Evolutionary conservation across 1,140 invertebrate genomes (phyloP), one percentile per base, ranked within the genome.

Genomic region (Venturia canescens): DNA sequence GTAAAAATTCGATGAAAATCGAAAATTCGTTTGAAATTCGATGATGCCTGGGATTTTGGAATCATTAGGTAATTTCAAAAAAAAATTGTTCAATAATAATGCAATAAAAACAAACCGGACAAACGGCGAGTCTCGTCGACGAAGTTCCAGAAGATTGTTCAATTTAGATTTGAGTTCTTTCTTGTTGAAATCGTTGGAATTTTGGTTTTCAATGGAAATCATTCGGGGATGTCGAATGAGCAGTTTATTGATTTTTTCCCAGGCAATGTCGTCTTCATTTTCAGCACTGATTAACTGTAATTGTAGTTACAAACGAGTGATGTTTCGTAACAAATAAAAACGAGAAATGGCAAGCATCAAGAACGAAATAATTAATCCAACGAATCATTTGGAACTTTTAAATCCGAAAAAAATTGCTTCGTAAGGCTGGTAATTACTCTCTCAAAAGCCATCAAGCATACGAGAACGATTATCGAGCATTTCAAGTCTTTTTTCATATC

Each of bases 111-210:
- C 50, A 0, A 53, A 76, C 72, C 72, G 72, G 23, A 60, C 31
- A 29, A 60, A 76, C 3, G 72, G 72, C 29, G 34, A 66, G 66
- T 63, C 38, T 15, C 31, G 13, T 23, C 21, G 18, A 53, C 29
- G 21, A 18, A 80, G 26, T 38, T 83, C 79, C 44, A 83, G 23
- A 66, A 83, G 75, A 23, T 81, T 48, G n/a, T 70, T 76, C 0
- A 80, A 31, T 27, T 74, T 80, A 5, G 82, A 60, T n/a, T 80
- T 76, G 26, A 83, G 63, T 34, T 48, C 67, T n/a, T 72, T 66
- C 0, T 34, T 48, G 23, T 78, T 72, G 21, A 34, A 27, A 31
- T 77, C 66, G 6, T 38, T 57, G 3, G 13, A 60, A 13, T 3
- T 77, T 44, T 21, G n/a, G 21, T 74, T 27, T 26, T 80, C 69